Evolutionary conservation across 1,140 invertebrate species (phyloP).

Genomic region (Nasonia vitripennis): DNA sequence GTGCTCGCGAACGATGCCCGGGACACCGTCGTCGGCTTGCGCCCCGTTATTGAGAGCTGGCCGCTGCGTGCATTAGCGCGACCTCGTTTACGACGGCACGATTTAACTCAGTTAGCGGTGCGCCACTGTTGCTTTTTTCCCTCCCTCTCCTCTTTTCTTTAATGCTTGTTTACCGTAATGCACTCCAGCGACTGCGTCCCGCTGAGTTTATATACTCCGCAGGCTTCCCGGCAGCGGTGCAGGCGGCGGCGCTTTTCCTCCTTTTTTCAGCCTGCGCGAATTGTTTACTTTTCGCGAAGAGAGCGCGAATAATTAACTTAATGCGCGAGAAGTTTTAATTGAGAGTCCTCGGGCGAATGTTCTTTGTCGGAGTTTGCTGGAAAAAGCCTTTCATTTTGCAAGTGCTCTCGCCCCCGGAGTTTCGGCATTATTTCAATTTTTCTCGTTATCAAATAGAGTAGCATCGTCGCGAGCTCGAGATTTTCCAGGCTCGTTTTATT

Average conservation of each 20-base stretch:
- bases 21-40: constrained; percentile 10
- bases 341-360: neutral
- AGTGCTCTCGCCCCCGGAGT: neutral
- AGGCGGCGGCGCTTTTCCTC: neutral
- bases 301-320: constrained; percentile 41
- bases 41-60: constrained; percentile 7
- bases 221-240: neutral
- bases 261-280: neutral
- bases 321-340: constrained; percentile 43
- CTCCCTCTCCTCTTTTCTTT: constrained; percentile 10
- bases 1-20: neutral
- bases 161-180: constrained; percentile 42
- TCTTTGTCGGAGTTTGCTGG: neutral
- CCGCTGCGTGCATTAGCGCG: constrained; percentile 23
- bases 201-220: neutral
- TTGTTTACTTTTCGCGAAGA: constrained; percentile 18
- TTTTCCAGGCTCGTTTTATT: neutral
- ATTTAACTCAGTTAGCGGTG: constrained; percentile 37
- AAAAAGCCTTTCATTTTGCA: neutral
- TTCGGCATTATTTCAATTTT: constrained; percentile 6
- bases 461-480: neutral
- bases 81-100: constrained; percentile 20
- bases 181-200: constrained; percentile 4
- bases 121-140: neutral
- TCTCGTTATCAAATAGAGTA: neutral